A percentile compares a stretch with the other conserved stretches of the same genome.
These are phyloP conservation scores for Perca fluviatilis DNA, from an alignment of 2,113 vertebrate species.

Conservation along the genomic window DNA sequence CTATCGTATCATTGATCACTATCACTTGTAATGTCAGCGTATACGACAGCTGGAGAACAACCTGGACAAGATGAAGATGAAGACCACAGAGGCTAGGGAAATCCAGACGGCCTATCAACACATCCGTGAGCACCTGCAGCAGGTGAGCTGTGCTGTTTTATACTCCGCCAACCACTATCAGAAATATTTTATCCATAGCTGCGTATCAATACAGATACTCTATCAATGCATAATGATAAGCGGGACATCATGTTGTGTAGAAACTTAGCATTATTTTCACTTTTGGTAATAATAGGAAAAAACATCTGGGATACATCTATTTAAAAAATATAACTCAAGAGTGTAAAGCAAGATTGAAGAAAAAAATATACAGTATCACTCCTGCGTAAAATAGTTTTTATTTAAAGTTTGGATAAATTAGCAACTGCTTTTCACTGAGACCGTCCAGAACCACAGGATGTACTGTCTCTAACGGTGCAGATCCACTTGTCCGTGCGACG, in stretches of 20 bases:
- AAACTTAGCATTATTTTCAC: neutral
- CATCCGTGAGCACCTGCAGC: neutral
- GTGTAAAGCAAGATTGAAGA: too few relatives aligned
- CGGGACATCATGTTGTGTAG: neutral
- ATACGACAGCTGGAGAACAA: constrained; percentile 8
- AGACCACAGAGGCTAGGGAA: neutral
- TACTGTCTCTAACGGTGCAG: too few relatives aligned
- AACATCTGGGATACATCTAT: too few relatives aligned
- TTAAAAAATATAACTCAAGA: too few relatives aligned
- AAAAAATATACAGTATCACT: too few relatives aligned
- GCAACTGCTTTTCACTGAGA: too few relatives aligned
- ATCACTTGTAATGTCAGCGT: neutral
- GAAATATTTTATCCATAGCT: neutral
- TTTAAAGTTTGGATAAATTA: too few relatives aligned
- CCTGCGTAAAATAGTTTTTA: too few relatives aligned
- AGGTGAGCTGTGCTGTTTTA: constrained; percentile 9
- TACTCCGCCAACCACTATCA: neutral
- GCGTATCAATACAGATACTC: neutral
- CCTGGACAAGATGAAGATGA: neutral
- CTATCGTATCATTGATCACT: neutral
- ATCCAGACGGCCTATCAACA: neutral
- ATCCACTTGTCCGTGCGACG: too few relatives aligned
- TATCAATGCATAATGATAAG: neutral
- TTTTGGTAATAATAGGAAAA: neutral
- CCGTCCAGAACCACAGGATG: too few relatives aligned